Evolutionary conservation across 2,113 vertebrate genomes (phyloP), one percentile per base, ranked within the genome.

Genomic region (Pangasianodon hypophthalmus): DNA sequence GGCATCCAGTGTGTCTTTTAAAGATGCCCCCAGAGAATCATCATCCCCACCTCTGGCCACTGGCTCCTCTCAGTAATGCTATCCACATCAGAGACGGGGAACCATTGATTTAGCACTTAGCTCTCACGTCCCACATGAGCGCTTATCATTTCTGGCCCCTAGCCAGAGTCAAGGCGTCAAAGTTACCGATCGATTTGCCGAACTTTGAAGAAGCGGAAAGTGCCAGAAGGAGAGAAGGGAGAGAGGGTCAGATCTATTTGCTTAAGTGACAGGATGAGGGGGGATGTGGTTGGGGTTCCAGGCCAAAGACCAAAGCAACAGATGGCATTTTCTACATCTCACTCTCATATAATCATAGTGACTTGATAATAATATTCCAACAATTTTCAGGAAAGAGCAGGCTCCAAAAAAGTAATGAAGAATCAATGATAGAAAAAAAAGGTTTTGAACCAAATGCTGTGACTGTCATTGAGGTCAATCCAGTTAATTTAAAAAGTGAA

Each of bases 41-140:
- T 95, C 93, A 92, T 93, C 92, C 73, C 93, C 94, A 94, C 95
- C 94, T 94, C 93, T 91, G 92, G 94, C 94, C 94, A 92, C 88
- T 69, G 94, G 93, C 92, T 87, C 92, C 92, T 91, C 92, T 92
- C 88, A 75, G 96, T 96, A 96, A 96, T 84, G 94, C 93, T 95
- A 95, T 95, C 95, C 93, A 92, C 95, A 96, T 94, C 94, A 92
- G 93, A 95, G 93, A 94, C 92, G 89, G 88, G 88, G 92, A 87
- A 87, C 91, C 95, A 96, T 96, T 96, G 96, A 96, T 96, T 96
- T 95, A 94, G 95, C 95, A 96, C 95, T 96, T 96, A 96, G 95
- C 95, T 93, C 92, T 93, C 92, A 91, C 87, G 94, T 96, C 96
- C 96, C 96, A 91, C 85, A 94, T 95, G 96, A 95, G 95, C 94